These are phyloP conservation scores for Dromius quadrimaculatus DNA, from an alignment of 2,888 invertebrate genomes.

Conservation along the genomic window DNA sequence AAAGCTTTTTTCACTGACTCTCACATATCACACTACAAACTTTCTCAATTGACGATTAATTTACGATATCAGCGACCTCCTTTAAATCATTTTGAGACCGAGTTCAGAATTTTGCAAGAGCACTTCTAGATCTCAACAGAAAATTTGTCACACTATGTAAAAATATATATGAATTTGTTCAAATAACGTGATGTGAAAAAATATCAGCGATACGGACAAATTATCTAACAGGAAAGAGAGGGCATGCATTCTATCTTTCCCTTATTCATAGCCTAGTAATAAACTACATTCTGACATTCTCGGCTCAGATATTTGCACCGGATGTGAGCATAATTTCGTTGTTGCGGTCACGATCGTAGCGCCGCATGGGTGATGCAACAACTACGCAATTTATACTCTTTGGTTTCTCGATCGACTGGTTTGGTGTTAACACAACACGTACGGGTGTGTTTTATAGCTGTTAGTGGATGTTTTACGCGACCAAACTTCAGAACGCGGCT, in stretches of 20 bases:
- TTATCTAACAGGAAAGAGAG: too few relatives aligned
- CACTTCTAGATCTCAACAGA: too few relatives aligned
- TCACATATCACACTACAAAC: too few relatives aligned
- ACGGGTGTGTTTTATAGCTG: slow-evolving; percentile 46
- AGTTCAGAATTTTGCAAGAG: too few relatives aligned
- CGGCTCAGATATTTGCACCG: slow-evolving; percentile 31
- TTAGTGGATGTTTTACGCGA: slow-evolving; percentile 46
- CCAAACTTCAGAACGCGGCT: slow-evolving; percentile 43
- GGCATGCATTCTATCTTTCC: slow-evolving; percentile 23
- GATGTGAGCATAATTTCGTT: slow-evolving; percentile 44
- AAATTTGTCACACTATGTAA: too few relatives aligned
- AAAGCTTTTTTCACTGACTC: too few relatives aligned
- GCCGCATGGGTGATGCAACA: neutral
- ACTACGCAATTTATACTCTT: slow-evolving; percentile 11
- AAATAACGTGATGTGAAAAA: too few relatives aligned
- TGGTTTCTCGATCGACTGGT: slow-evolving; percentile 31
- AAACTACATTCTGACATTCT: slow-evolving; percentile 45
- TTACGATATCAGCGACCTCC: too few relatives aligned
- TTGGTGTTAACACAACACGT: slow-evolving; percentile 48
- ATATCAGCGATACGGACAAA: too few relatives aligned
- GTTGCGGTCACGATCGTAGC: slow-evolving; percentile 40
- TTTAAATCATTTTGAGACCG: too few relatives aligned
- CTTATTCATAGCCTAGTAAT: slow-evolving; percentile 32
- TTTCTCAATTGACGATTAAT: too few relatives aligned
- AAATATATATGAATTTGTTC: too few relatives aligned